Evolutionary conservation across 2,113 vertebrate species (phyloP), one percentile per base, ranked within the genome.

Genomic region (Pavo muticus): DNA sequence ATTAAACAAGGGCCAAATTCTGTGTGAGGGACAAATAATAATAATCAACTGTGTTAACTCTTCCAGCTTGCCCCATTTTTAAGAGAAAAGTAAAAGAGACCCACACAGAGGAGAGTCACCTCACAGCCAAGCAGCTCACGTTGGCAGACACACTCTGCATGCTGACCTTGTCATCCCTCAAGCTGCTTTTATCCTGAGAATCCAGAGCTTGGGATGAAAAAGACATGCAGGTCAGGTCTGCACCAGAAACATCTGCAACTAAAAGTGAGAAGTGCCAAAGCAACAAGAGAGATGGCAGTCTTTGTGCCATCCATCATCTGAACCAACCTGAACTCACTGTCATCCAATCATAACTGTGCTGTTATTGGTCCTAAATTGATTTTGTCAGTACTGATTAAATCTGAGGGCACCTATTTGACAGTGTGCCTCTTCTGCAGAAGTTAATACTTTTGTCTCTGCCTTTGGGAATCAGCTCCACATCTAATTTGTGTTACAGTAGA

Each of bases 131-230:
- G 12, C 4, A 10, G 10, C 17, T 77, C n/a, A 37, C 6, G 2
- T 35, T 5, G 5, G 45, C 57, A 91, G 24, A 9, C 23, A 8
- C 25, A 23, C 29, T 85, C 39, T 13, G 1, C 6, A 8, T 52
- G 37, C 39, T 2, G 0, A 9, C 23, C 29, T 39, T 30, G 37
- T 17, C 52, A 69, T 21, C 63, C 14, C 4, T 9, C 3, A 1
- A 70, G 16, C 18, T 17, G 21, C 2, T 4, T 8, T 60, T 2
- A 1, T 59, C 27, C 48, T 72, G 24, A 48, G 75, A 18, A 23
- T 30, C 48, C 0, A 0, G 4, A 54, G 18, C 5, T 68, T 7
- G 2, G 1, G 2, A 11, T 48, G 50, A 30, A 14, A 35, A n/a
- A 16, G 40, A 71, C 14, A 32, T 21, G 5, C 0, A 1, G 20